A percentile compares a stretch with the other conserved stretches of the same genome.
phyloP scores from a whole-genome alignment of 2,113 vertebrate species.

The Antechinus stuartii region DNA sequence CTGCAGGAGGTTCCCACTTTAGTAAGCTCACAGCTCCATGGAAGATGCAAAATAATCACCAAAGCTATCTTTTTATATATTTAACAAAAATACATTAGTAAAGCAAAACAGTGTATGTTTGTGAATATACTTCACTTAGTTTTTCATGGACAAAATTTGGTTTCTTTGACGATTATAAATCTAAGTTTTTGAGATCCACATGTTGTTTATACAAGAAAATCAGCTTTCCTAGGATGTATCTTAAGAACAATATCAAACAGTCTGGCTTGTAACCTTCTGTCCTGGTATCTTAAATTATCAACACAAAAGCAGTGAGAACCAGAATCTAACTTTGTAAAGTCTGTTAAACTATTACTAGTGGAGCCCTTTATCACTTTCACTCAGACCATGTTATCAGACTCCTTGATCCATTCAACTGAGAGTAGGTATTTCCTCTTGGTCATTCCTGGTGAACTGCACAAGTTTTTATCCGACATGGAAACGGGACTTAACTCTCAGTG shows the following conservation, averaged over 20 bases:
- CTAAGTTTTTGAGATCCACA: slow-evolving; percentile 36
- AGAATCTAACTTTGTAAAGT: slow-evolving; percentile 23
- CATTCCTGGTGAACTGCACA: not conserved
- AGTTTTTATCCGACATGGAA: not conserved
- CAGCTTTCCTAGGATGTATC: not conserved
- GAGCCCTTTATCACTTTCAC: slow-evolving; percentile 50
- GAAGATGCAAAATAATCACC: too few species aligned
- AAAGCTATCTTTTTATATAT: too few species aligned
- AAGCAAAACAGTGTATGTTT: too few species aligned
- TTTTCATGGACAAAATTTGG: too few species aligned
- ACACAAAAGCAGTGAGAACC: rapidly evolving
- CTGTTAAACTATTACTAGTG: slow-evolving; percentile 36
- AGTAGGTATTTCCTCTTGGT: not conserved
- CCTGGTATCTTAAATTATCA: slow-evolving; percentile 2
- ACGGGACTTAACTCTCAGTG: not conserved
- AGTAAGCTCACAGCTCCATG: too few species aligned
- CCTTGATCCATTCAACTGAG: slow-evolving; percentile 26
- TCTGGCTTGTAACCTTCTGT: not conserved
- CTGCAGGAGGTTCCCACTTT: too few species aligned
- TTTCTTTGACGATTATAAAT: slow-evolving; percentile 19
- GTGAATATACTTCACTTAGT: too few species aligned
- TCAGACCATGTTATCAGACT: slow-evolving; percentile 7
- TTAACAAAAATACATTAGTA: too few species aligned
- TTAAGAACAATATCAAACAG: not conserved
- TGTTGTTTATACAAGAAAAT: slow-evolving; percentile 37